These are phyloP conservation scores for Eremophila alpestris DNA, from an alignment of 2,797 vertebrate species.

Conservation along the genomic window DNA sequence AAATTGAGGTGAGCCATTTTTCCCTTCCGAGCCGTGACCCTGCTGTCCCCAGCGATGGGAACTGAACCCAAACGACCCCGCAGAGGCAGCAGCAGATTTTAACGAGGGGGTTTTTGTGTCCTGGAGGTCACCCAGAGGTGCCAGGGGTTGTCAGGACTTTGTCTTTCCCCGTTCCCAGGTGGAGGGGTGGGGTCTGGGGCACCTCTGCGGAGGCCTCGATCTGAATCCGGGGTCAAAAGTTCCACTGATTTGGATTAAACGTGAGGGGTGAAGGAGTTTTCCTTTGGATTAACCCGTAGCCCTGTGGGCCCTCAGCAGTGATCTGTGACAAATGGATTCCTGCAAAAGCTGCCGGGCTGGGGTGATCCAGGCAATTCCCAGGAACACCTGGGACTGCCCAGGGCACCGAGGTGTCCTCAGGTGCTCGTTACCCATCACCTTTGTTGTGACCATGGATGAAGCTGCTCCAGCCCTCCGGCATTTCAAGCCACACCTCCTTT, in stretches of 20 bases:
- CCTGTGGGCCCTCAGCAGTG: background rate
- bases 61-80: background rate
- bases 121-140: background rate
- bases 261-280: rapidly evolving
- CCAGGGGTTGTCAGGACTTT: background rate
- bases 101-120: background rate
- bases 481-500: rapidly evolving
- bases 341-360: background rate
- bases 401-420: rapidly evolving
- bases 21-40: background rate
- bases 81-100: background rate
- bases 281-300: background rate
- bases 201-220: rapidly evolving
- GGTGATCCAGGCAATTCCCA: background rate
- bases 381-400: background rate
- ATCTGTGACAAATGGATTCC: rapidly evolving
- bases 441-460: background rate
- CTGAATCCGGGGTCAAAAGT: background rate
- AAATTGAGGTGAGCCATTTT: background rate
- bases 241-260: rapidly evolving
- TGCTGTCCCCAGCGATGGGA: rapidly evolving
- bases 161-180: rapidly evolving
- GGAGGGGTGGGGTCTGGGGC: background rate
- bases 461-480: background rate
- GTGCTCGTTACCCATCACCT: background rate